phyloP scores from a whole-genome alignment of 2,888 invertebrate species.

The Synergus gifuensis region DNA sequence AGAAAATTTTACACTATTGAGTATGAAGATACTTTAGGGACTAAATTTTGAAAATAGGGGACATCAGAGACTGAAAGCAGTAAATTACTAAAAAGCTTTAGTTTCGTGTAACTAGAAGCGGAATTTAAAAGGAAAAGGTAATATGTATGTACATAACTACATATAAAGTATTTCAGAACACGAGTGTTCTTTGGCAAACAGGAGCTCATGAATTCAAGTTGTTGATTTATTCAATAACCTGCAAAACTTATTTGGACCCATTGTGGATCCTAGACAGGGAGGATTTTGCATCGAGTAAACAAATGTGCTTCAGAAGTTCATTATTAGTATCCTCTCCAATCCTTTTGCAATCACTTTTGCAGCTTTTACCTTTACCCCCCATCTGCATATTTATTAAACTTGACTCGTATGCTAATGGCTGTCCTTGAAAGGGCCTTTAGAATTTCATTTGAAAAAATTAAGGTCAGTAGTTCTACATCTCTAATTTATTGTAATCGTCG shows the following conservation, averaged over 20 bases:
- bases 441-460: not conserved
- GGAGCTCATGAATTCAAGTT: not conserved
- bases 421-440: not conserved
- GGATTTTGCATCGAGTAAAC: not conserved
- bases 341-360: not conserved
- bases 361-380: not conserved
- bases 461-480: too few relatives aligned
- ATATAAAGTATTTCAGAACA: slow-evolving; percentile 34
- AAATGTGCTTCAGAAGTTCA: slow-evolving; percentile 1
- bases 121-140: slow-evolving; percentile 13
- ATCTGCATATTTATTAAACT: slow-evolving; percentile 5
- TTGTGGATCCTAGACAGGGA: not conserved
- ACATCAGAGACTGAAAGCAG: not conserved
- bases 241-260: not conserved
- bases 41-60: too few relatives aligned
- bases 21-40: too few relatives aligned
- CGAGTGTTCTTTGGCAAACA: slow-evolving; percentile 40
- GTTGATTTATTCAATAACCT: slow-evolving; percentile 46
- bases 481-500: too few relatives aligned
- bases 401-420: not conserved
- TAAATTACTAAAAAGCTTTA: not conserved
- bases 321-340: not conserved
- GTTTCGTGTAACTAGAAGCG: not conserved
- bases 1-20: too few relatives aligned
- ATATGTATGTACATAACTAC: slow-evolving; percentile 1